Conservation (phyloP, 64 coral and sea anemone genomes). For the Stylophora pistillata region DNA sequence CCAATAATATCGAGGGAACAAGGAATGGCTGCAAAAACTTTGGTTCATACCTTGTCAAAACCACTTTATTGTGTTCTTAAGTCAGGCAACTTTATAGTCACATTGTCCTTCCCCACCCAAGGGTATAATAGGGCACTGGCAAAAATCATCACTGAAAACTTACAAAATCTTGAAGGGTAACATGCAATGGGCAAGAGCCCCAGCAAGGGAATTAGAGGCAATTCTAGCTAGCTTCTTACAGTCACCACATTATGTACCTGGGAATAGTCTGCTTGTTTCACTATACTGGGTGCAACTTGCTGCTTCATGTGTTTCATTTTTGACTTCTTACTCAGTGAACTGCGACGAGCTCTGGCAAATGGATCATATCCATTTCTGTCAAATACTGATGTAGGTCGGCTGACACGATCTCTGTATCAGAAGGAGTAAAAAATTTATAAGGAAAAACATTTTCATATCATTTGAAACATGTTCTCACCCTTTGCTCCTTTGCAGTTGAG, state of each 20-base stretch:
- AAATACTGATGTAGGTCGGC: slow-evolving; percentile 93
- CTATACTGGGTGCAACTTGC: slow-evolving; percentile 66
- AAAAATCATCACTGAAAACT: no score
- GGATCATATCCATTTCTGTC: slow-evolving; percentile 90
- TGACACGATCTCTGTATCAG: slow-evolving; percentile 70
- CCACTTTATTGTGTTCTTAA: no score
- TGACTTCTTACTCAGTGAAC: slow-evolving; percentile 89
- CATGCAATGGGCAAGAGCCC: no score
- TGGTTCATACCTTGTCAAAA: no score
- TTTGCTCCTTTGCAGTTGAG: no score
- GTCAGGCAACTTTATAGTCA: no score
- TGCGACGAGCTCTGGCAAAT: slow-evolving; percentile 77
- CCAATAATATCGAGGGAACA: no score
- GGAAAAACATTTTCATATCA: no score
- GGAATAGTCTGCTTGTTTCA: slow-evolving; percentile 89
- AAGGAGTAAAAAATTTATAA: background rate
- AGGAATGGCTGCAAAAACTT: no score
- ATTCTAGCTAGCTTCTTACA: background rate
- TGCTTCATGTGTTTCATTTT: slow-evolving; percentile 96
- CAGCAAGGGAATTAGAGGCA: background rate
- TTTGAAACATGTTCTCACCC: no score
- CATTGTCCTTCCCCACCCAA: no score
- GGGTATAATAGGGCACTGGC: no score
- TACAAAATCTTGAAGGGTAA: background rate
- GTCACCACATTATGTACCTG: slow-evolving; percentile 32